These are phyloP conservation scores for Ancistrus triradiatus DNA, from an alignment of 2,113 vertebrate genomes.

Conservation along the genomic window DNA sequence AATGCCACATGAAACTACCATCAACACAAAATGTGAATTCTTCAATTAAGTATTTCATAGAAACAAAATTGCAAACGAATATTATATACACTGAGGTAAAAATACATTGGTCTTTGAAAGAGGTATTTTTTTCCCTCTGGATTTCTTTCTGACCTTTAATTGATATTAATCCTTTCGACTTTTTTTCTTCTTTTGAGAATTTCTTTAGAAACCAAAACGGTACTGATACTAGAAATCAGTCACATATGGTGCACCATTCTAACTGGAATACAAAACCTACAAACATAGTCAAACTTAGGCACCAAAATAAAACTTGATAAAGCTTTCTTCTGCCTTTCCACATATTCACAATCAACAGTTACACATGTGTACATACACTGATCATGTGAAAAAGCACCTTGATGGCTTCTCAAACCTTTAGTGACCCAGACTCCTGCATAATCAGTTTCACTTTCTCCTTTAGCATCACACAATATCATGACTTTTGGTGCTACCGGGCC, in stretches of 20 bases:
- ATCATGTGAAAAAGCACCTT: slow-evolving; percentile 31
- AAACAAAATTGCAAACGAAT: slow-evolving; percentile 65
- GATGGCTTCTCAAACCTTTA: slow-evolving; percentile 34
- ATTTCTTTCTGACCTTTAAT: slow-evolving; percentile 60
- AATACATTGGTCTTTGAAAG: slow-evolving; percentile 75
- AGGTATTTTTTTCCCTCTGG: slow-evolving; percentile 68
- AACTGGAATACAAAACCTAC: slow-evolving; percentile 51
- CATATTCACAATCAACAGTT: slow-evolving; percentile 40
- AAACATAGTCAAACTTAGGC: slow-evolving; percentile 59
- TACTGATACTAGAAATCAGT: slow-evolving; percentile 60
- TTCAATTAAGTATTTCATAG: slow-evolving; percentile 65
- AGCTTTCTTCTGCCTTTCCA: slow-evolving; percentile 61
- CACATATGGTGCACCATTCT: slow-evolving; percentile 62
- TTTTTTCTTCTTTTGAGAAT: slow-evolving; percentile 52
- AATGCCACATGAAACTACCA: slow-evolving; percentile 58
- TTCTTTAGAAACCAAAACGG: slow-evolving; percentile 57
- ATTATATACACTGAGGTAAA: slow-evolving; percentile 75
- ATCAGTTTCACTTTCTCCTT: no score
- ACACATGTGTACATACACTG: neutral
- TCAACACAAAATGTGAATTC: slow-evolving; percentile 47
- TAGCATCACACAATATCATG: neutral
- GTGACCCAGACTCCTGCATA: slow-evolving; percentile 49
- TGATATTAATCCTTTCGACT: slow-evolving; percentile 54
- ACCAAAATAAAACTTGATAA: slow-evolving; percentile 67
- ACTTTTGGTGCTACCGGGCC: slow-evolving; percentile 30